phyloP scores from a whole-genome alignment of 2,113 vertebrate genomes.

The Ophiodon elongatus region DNA sequence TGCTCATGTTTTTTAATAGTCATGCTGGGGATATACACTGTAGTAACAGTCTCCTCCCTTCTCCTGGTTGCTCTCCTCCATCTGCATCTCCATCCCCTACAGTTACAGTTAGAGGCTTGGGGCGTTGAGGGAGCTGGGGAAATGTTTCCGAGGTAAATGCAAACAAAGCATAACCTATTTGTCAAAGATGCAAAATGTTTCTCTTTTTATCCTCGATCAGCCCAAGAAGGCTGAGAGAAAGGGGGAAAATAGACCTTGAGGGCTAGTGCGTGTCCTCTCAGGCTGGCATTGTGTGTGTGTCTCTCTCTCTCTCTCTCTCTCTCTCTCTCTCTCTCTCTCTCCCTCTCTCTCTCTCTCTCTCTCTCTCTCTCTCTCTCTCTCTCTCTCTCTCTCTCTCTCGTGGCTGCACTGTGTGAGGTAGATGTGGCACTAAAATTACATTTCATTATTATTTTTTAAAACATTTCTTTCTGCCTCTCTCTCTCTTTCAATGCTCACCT shows the following conservation, averaged over 20 bases:
- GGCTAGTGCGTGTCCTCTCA: conserved; percentile 49
- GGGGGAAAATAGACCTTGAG: conserved; percentile 34
- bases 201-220: conserved; percentile 28
- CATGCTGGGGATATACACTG: conserved; percentile 46
- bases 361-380: conserved; percentile 34
- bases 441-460: not conserved
- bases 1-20: conserved; percentile 54
- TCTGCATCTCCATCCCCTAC: conserved; percentile 9
- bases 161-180: conserved; percentile 72
- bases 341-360: too few relatives aligned
- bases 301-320: conserved; percentile 51
- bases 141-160: conserved; percentile 56
- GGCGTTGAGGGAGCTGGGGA: not conserved
- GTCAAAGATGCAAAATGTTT: conserved; percentile 54
- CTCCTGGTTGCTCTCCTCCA: conserved; percentile 3
- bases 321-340: conserved; percentile 18
- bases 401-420: conserved; percentile 43
- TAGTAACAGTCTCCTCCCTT: conserved; percentile 37
- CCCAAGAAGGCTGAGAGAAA: conserved; percentile 42
- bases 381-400: conserved; percentile 54
- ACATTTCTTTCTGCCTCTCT: not conserved
- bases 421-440: conserved; percentile 40
- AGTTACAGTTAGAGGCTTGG: conserved; percentile 30
- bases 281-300: conserved; percentile 5
- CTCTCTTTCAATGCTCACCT: not conserved